These are phyloP conservation scores for Neosilurus mollespiculum DNA, from an alignment of 2,797 vertebrate species.

Conservation along the genomic window DNA sequence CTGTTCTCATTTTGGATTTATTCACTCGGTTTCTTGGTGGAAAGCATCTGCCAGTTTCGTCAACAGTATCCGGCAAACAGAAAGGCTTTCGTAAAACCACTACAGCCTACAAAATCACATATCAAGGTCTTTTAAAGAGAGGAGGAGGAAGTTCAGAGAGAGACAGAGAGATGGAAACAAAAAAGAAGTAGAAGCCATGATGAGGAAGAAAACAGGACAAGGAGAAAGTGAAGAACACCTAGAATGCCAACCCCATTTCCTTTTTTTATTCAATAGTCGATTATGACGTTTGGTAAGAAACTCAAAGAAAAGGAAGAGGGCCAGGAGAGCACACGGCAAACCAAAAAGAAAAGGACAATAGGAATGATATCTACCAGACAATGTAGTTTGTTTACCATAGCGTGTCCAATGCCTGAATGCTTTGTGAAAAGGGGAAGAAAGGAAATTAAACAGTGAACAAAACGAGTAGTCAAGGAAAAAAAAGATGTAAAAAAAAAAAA, in stretches of 20 bases:
- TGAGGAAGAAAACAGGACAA: slow-evolving; percentile 41
- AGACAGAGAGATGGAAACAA: slow-evolving; percentile 36
- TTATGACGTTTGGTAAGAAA: slow-evolving; percentile 62
- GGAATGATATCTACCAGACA: slow-evolving; percentile 97
- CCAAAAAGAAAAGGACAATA: slow-evolving; percentile 69
- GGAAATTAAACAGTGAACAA: slow-evolving; percentile 86
- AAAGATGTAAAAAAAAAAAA: slow-evolving; percentile 49
- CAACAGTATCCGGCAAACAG: slow-evolving; percentile 62
- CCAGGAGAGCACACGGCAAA: slow-evolving; percentile 84
- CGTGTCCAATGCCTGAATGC: slow-evolving; percentile 93
- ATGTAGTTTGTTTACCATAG: slow-evolving; percentile 98
- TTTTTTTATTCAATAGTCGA: slow-evolving; percentile 52
- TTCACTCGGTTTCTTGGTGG: slow-evolving; percentile 42
- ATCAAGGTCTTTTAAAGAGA: slow-evolving; percentile 40
- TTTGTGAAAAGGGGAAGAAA: slow-evolving; percentile 90
- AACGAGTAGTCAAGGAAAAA: slow-evolving; percentile 82
- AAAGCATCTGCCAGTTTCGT: slow-evolving; percentile 69
- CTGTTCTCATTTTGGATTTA: background rate
- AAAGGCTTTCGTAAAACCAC: slow-evolving; percentile 41
- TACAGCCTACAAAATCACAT: slow-evolving; percentile 46
- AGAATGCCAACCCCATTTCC: slow-evolving; percentile 65
- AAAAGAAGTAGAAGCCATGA: slow-evolving; percentile 45
- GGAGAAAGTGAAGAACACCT: slow-evolving; percentile 40
- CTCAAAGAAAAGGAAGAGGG: slow-evolving; percentile 63
- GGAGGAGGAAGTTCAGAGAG: slow-evolving; percentile 53